Evolutionary conservation across 2,113 vertebrate species (phyloP), one percentile per base, ranked within the genome.

Genomic region (Hoplias malabaricus): DNA sequence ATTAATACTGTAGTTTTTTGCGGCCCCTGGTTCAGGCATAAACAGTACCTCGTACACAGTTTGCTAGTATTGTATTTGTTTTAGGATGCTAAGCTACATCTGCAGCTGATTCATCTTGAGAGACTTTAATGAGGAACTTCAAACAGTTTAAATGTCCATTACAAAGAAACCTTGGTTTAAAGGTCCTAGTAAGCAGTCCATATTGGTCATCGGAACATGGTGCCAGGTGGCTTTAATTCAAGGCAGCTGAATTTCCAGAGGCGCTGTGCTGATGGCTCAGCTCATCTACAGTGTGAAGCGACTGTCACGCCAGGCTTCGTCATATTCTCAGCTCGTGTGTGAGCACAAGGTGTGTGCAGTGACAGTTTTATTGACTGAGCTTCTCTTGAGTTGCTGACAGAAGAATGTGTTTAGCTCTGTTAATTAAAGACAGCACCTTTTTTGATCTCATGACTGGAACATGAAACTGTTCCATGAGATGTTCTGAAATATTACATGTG

Each of bases 181-280:
- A 92, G 91, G 92, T 93, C 94, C 86, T 86, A 92, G 90, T 93
- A 90, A 93, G 93, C 92, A 93, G 91, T 92, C 93, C 86, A 80
- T 90, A 88, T 93, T 93, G 93, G 93, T 93, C 93, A 93, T 91
- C 87, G 84, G 90, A 93, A 93, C 88, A 82, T 90, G 91, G 91
- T 94, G 93, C 94, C 95, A 96, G 94, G 94, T 95, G 94, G 94
- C 89, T 82, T 89, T 95, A 95, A 96, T 95, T 95, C 88, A 91
- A 92, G 93, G 91, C 92, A 92, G 93, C 94, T 95, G 95, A 85
- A 94, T 95, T 95, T 95, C 95, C 93, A 95, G 92, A 93, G 93
- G 91, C 91, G 89, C 89, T 90, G 91, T 93, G 92, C 92, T 94
- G 94, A 95, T 91, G 89, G 91, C 85, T 84, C 90, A 92, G 91